Evolutionary conservation across 2,888 invertebrate genomes (phyloP), one percentile per base, ranked within the genome.

Genomic region (Loripinus fragilis): DNA sequence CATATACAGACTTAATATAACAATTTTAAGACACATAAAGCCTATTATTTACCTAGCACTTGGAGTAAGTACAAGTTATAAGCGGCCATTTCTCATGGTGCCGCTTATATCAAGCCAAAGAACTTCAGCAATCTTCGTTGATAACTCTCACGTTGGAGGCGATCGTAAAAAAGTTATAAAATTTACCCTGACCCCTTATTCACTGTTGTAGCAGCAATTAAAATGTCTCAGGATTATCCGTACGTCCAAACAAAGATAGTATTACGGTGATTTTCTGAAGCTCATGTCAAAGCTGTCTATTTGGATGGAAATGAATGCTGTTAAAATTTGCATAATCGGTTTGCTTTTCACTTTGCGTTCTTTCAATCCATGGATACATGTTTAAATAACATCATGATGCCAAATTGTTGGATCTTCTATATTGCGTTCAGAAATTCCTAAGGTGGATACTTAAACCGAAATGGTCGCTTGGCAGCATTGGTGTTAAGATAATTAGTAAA

Each of bases 201-300:
- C 74, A 66, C 78, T 80, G 78, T 83, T 83, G 78, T 74, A 76
- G 74, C 60, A 74, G 83, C 80, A 80, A 83, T 83, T 78, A 83
- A 83, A 83, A 80, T 67, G 83, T 83, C 83, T 75, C 69, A 60
- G 74, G 68, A 68, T 52, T 83, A 80, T 78, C 78, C 65, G 76
- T 65, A 48, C 69, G 83, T 80, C 78, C 80, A 76, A 80, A 80
- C 80, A 80, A 78, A 80, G 80, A 80, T 80, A 76, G 72, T 76
- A 78, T 80, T 83, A 80, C 80, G 66, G 30, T 30, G 60, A 33
- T 25, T 60, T 60, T 60, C 17, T 60, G 28, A 60, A 60, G 60
- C 7, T 33, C 33, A 30, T 20, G 33, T 60, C 60, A 33, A 60
- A 60, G 60, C 60, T 60, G 60, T 60, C 60, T 60, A 60, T 60